These are phyloP conservation scores for Ispidina lecontei DNA, from an alignment of 2,797 vertebrate genomes.

Conservation along the genomic window DNA sequence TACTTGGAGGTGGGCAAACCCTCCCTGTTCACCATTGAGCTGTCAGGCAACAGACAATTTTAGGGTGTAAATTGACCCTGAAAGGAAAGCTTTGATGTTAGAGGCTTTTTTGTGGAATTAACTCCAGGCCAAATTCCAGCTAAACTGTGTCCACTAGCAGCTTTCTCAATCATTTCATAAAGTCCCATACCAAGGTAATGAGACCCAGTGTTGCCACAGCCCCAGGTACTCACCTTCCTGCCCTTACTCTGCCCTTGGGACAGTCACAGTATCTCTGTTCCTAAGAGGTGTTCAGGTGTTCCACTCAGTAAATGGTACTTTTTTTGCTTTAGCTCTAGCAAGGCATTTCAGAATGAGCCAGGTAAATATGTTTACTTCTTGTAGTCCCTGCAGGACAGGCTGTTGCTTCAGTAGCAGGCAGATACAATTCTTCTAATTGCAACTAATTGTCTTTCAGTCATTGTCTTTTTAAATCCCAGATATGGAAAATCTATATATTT, in stretches of 20 bases:
- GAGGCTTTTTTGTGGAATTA: conserved; percentile 21
- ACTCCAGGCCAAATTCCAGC: conserved; percentile 56
- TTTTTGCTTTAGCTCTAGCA: neutral
- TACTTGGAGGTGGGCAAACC: neutral
- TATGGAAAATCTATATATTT: neutral
- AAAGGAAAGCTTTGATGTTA: conserved; percentile 60
- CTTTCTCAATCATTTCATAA: conserved; percentile 32
- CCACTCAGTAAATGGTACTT: neutral
- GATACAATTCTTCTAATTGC: neutral
- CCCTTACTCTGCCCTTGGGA: neutral
- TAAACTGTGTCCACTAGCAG: neutral
- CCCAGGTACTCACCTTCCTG: conserved; percentile 15
- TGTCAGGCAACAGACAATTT: neutral
- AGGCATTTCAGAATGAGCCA: neutral
- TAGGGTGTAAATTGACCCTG: conserved; percentile 54
- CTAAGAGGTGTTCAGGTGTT: neutral
- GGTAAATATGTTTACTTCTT: neutral
- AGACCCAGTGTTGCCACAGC: neutral
- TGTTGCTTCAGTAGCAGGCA: neutral
- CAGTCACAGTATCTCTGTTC: neutral
- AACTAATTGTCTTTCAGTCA: neutral
- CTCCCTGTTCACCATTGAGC: neutral
- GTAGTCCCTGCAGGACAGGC: neutral
- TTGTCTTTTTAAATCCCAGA: neutral
- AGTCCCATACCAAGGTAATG: conserved; percentile 45